Evolutionary conservation across 2,888 invertebrate genomes (phyloP), one percentile per base, ranked within the genome.

Genomic region (Acanthococcus lagerstroemiae): DNA sequence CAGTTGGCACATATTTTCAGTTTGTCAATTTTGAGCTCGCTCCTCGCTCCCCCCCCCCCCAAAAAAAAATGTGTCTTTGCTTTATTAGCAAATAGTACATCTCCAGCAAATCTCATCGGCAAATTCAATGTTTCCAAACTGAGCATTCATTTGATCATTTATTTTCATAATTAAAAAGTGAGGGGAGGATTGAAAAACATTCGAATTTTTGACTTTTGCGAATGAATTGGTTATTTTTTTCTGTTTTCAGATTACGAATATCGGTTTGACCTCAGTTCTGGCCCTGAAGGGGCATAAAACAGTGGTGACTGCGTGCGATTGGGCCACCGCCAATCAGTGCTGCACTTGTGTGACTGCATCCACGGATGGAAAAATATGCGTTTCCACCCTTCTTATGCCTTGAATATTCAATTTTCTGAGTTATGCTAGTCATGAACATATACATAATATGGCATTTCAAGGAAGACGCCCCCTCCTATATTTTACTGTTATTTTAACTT

Each of bases 321-420:
- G 83, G 83, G 79, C 81, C 7, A 79, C 79, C 21, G 79, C 80
- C 24, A 78, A 80, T 73, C 81, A 82, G 71, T 82, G 81, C 30
- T 79, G 79, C 50, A 80, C 80, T 15, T 82, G 82, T 71, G 77
- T 83, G 66, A 81, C 82, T 37, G 82, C 81, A 19, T 79, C 80
- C 15, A 76, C 79, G 24, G 82, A 83, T 72, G 83, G 83, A n/a
- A 79, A 78, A 70, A 79, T 82, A 22, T 77, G 79, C 61, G 79
- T 83, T 30, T 81, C 81, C 15, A 82, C 82, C 2, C 74, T 83
- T 61, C 75, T 82, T 12, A 77, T 78, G 66, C 78, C 79, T 73
- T 78, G 76, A 77, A 61, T 21, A 3, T 15, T 37, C n/a, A n/a
- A n/a, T n/a, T n/a, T n/a, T n/a, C n/a, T n/a, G n/a, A n/a, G n/a